A percentile compares a stretch with the other conserved stretches of the same genome.
Evolutionary conservation across 2,113 vertebrate species (phyloP).

Genomic region (Pseudonaja textilis): DNA sequence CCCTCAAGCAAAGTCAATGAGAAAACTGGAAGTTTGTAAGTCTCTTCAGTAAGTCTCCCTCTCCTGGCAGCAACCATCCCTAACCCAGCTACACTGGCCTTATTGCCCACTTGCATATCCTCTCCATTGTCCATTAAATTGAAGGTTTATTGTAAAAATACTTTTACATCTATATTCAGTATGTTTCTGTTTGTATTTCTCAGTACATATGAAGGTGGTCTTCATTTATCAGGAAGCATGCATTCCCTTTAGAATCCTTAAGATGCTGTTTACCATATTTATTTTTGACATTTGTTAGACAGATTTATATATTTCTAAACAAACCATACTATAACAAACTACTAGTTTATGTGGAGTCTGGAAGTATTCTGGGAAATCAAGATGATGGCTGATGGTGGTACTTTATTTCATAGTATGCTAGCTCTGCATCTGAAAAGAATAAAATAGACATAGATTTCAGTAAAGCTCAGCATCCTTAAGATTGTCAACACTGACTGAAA

Average conservation of each 20-base stretch:
- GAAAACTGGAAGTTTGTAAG: not conserved
- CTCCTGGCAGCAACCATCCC: not conserved
- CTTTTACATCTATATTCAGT: not conserved
- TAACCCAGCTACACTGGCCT: not conserved
- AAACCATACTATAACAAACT: not conserved
- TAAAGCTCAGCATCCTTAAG: not conserved
- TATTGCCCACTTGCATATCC: not conserved
- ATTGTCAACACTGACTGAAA: not conserved
- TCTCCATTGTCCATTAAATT: not conserved
- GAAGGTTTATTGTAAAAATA: not conserved
- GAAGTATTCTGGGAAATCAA: not conserved
- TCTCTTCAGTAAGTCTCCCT: not conserved
- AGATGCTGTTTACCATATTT: not conserved
- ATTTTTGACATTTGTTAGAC: not conserved
- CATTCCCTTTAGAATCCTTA: not conserved
- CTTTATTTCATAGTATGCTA: not conserved
- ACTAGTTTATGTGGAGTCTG: not conserved
- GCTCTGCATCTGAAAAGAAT: not conserved
- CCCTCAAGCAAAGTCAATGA: not conserved
- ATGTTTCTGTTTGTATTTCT: not conserved
- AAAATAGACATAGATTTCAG: not conserved
- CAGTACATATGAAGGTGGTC: not conserved
- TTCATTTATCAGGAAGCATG: not conserved
- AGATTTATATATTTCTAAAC: not conserved
- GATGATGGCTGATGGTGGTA: not conserved